Percentiles rank a stretch among this genome's conserved stretches.
Conservation (phyloP, 2,888 invertebrate species). For the Cosmopolites sordidus region DNA sequence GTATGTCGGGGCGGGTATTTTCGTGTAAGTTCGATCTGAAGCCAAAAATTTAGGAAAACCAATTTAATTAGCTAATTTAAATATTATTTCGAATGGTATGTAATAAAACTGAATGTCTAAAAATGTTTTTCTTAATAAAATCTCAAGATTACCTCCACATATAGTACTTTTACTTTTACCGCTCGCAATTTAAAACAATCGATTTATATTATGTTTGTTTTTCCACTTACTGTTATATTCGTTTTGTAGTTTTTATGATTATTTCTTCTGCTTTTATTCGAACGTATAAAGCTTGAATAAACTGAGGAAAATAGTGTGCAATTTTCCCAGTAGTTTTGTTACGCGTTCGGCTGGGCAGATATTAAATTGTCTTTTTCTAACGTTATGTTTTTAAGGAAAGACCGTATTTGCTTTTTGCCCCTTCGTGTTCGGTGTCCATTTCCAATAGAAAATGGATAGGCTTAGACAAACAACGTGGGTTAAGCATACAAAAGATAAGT, state of each 20-base stretch:
- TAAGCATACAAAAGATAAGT: background rate
- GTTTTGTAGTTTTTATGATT: constrained; percentile 19
- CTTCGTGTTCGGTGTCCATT: constrained; percentile 6
- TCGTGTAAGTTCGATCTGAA: too few relatives aligned
- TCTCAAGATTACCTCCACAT: too few relatives aligned
- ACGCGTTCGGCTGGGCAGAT: constrained; percentile 5
- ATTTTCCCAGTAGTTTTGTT: constrained; percentile 15
- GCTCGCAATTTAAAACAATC: too few relatives aligned
- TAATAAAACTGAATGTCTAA: too few relatives aligned
- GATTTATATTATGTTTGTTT: background rate
- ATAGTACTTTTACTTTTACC: too few relatives aligned
- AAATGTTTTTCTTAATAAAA: too few relatives aligned
- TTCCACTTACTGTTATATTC: constrained; percentile 12
- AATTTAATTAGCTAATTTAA: too few relatives aligned
- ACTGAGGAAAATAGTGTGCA: constrained; percentile 13
- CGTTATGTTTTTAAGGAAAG: constrained; percentile 8
- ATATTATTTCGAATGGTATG: too few relatives aligned
- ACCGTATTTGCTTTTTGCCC: constrained; percentile 5
- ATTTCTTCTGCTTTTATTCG: constrained; percentile 14
- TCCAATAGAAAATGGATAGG: constrained; percentile 7
- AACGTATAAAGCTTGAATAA: constrained; percentile 15
- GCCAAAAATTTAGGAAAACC: too few relatives aligned
- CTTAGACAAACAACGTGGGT: constrained; percentile 8
- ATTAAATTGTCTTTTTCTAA: constrained; percentile 13
- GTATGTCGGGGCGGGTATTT: too few relatives aligned